Base-by-base conservation (phyloP, 2,113 vertebrate genomes). In the Anoplopoma fimbria region DNA sequence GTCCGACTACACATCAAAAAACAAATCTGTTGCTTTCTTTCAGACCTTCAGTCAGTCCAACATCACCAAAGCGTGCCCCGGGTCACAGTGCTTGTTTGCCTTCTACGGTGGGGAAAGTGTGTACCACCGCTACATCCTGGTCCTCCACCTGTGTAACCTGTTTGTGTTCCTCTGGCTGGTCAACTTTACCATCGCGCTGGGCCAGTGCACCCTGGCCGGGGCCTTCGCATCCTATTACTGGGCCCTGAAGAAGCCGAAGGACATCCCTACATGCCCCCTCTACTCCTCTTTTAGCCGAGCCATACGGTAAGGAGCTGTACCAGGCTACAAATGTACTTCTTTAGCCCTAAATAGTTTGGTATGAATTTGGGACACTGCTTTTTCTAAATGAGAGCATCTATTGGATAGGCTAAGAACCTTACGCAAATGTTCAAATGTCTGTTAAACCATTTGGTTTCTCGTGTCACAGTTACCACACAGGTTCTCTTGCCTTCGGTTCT, bases 211-310 rank as follows among this genome's bases (percentile, higher is more conserved):
- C 33, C 95, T 99, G 79, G 97, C 98, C 1, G 98, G 98, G 85
- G 96, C 97, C 85, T 99, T 99, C 31, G 97, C 98, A 23, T 96
- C 97, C 47, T 99, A 98, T 53, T 99, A 99, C 88, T 99, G 98
- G 98, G 96, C 97, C 78, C 95, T 96, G 83, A 96, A 90, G 81
- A 99, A 99, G 87, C 97, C 97, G 0, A 91, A 94, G 0, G 97
- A 99, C 89, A 97, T 99, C 77, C 98, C 98, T 10, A 53, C 94
- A 6, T 95, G 95, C 87, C 97, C 98, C 0, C 94, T 99, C n/a
- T 96, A 96, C 87, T 95, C 96, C 74, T 95, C 98, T 0, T 99
- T 99, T 72, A 96, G 96, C 88, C 94, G 97, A 89, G 96, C 98
- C 84, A 95, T 99, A 94, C 94, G 97, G 98, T 99, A 90, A 17